Evolutionary conservation across 2,888 invertebrate genomes (phyloP).

Genomic region (Helicoverpa assulta): DNA sequence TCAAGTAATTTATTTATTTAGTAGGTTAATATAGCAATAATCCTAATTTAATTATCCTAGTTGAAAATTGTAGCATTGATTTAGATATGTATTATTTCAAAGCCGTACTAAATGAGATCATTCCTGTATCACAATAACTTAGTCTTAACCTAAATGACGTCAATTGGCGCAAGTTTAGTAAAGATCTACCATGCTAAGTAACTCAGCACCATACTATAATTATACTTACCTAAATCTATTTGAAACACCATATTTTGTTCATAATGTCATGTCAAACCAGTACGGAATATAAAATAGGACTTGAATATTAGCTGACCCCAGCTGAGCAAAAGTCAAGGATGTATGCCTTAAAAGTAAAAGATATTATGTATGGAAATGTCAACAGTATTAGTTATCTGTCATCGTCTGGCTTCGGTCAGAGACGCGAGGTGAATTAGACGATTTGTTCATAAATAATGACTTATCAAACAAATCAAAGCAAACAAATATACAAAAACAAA

Average conservation of each 20-base stretch:
- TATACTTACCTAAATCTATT: constrained; percentile 15
- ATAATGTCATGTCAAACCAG: constrained; percentile 43
- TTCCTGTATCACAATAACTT: constrained; percentile 18
- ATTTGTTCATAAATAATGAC: neutral
- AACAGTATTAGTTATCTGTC: constrained; percentile 43
- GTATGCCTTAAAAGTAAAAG: constrained; percentile 51
- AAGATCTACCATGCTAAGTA: constrained; percentile 40
- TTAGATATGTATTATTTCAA: constrained; percentile 25
- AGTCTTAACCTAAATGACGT: constrained; percentile 49
- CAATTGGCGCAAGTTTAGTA: constrained; percentile 40
- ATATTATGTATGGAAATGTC: constrained; percentile 46
- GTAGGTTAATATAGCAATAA: neutral
- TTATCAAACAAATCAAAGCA: neutral
- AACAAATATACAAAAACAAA: too few species aligned
- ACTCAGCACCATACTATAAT: constrained; percentile 14
- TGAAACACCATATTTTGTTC: constrained; percentile 26
- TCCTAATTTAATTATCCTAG: neutral
- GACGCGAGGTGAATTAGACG: constrained; percentile 19
- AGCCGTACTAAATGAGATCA: constrained; percentile 44
- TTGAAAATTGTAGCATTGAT: constrained; percentile 13
- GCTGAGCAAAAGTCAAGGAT: constrained; percentile 56
- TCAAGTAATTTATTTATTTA: constrained; percentile 23
- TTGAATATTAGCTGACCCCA: constrained; percentile 40
- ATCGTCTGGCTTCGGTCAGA: constrained; percentile 32
- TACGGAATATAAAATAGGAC: constrained; percentile 43